Evolutionary conservation across 2,888 invertebrate species (phyloP).

Genomic region (Falcaria lacertinaria): DNA sequence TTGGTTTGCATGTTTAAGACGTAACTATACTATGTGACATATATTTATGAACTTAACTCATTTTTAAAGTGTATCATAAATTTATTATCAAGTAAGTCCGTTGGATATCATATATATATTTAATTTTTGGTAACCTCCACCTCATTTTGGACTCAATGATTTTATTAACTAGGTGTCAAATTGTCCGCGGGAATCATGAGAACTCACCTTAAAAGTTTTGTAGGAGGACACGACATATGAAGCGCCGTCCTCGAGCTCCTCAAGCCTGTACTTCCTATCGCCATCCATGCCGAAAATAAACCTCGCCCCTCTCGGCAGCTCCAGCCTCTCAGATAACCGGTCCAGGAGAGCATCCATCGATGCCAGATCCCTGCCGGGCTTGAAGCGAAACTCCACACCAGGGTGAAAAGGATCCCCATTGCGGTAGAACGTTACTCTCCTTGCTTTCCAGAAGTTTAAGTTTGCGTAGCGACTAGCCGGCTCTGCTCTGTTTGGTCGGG

Average conservation of each 20-base stretch:
- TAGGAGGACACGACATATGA: conserved; percentile 96
- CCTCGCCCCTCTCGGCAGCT: conserved; percentile 92
- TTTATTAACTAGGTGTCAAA: too few relatives aligned
- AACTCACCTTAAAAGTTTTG: conserved; percentile 90
- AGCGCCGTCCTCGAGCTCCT: conserved; percentile 93
- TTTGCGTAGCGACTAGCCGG: conserved; percentile 85
- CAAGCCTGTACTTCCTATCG: conserved; percentile 89
- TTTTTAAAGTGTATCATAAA: too few relatives aligned
- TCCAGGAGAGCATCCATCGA: conserved; percentile 92
- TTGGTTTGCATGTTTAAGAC: too few relatives aligned
- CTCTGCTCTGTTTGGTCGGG: conserved; percentile 79
- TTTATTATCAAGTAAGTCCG: too few relatives aligned
- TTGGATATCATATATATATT: too few relatives aligned
- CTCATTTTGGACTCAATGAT: too few relatives aligned
- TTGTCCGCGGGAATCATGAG: too few relatives aligned
- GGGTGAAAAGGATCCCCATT: conserved; percentile 97
- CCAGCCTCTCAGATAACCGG: conserved; percentile 91
- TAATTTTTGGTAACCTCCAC: too few relatives aligned
- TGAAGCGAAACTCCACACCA: conserved; percentile 91
- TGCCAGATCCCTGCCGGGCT: conserved; percentile 92
- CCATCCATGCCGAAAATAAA: conserved; percentile 97
- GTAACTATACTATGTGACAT: too few relatives aligned
- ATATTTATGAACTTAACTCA: too few relatives aligned
- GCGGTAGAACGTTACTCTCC: conserved; percentile 93
- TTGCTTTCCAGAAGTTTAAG: conserved; percentile 92